phyloP scores from a whole-genome alignment of 1,140 invertebrate species.

The Atta cephalotes region DNA sequence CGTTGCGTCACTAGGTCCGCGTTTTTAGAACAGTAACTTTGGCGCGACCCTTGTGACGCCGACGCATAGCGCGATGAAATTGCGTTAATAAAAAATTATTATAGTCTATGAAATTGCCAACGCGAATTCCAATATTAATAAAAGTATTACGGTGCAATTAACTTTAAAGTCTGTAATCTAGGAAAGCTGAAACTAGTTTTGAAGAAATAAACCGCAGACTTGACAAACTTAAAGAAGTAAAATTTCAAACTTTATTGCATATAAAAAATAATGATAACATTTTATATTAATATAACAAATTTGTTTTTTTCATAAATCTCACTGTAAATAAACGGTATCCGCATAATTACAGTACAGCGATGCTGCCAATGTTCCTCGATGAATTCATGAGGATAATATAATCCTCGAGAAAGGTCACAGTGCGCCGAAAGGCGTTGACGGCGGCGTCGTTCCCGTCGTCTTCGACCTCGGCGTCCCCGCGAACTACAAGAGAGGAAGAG shows the following conservation, averaged over 20 bases:
- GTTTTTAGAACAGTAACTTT: slow-evolving; percentile 31
- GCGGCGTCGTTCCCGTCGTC: slow-evolving; percentile 41
- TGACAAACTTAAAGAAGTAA: not conserved
- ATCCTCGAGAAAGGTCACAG: slow-evolving; percentile 52
- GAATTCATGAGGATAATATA: slow-evolving; percentile 36
- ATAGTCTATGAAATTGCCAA: not conserved
- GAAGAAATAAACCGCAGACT: not conserved
- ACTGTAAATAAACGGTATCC: not conserved
- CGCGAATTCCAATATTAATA: slow-evolving; percentile 7
- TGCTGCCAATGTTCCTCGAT: not conserved
- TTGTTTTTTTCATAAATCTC: not conserved
- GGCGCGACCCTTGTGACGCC: slow-evolving; percentile 1
- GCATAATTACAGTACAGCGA: not conserved
- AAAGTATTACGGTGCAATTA: slow-evolving; percentile 21
- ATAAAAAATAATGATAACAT: not conserved
- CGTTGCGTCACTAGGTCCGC: slow-evolving; percentile 33
- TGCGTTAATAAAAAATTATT: slow-evolving; percentile 53
- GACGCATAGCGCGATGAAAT: slow-evolving; percentile 29
- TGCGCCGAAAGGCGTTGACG: slow-evolving; percentile 29
- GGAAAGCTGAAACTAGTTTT: not conserved
- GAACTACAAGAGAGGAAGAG: slow-evolving; percentile 28
- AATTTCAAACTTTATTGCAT: not conserved
- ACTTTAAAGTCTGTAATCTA: not conserved
- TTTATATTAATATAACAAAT: slow-evolving; percentile 15
- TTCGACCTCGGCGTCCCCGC: slow-evolving; percentile 51